Evolutionary conservation across 2,888 invertebrate genomes (phyloP), one percentile per base, ranked within the genome.

Genomic region (Barypeithes pellucidus): DNA sequence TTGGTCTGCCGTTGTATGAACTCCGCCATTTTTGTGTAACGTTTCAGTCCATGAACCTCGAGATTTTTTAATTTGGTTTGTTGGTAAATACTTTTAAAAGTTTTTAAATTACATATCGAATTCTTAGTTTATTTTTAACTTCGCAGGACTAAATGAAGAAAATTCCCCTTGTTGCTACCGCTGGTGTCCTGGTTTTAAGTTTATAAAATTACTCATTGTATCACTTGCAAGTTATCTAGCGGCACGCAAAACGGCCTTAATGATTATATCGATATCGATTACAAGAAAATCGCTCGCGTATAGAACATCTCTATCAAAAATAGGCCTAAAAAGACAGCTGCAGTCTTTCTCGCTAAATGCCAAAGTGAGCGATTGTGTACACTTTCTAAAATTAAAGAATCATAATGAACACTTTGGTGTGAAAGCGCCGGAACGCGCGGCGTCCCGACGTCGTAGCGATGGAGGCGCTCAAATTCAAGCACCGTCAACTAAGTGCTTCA

Each of bases 311-410:
- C n/a, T n/a, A n/a, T 3, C 39, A 39, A 39, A 39, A 39, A 39
- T 8, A 12, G 16, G 14, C 33, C 57, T 18, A 59, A 61, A 61
- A 61, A 24, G 45, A 43, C 39, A 61, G 20, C 22, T 61, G 41
- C 61, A 20, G 29, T 39, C 61, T 61, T 43, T 61, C 39, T 22
- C 20, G 22, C 16, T 39, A 20, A 54, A 39, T 39, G 52, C 39
- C 66, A 41, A 50, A 74, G 76, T 72, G 67, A 75, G 73, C 67
- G 78, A 77, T 80, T 80, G 79, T 81, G 79, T 80, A 79, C 79
- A 81, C 79, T 80, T 77, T 81, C 77, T 78, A 76, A 79, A 81
- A 82, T 82, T 82, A 81, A 82, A 82, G 80, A 81, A 81, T 80
- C 80, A 81, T 82, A 81, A 82, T 81, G 80, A 82, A 82, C 79